Evolutionary conservation across 2,113 vertebrate species (phyloP).

Genomic region (Echinops telfairi): DNA sequence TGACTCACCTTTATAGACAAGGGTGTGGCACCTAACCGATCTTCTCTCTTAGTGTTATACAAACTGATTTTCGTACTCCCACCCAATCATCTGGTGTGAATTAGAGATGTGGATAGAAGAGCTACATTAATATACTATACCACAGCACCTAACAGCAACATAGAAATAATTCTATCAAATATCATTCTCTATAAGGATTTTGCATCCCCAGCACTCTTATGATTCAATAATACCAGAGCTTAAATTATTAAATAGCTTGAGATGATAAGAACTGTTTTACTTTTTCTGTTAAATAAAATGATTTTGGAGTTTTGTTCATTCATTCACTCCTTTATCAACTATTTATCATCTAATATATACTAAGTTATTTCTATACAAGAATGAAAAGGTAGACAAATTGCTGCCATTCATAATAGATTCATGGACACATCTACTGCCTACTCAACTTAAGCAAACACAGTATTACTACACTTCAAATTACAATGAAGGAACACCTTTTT

Average conservation of each 20-base stretch:
- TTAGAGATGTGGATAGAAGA: no score
- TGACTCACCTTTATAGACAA: no score
- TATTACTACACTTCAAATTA: neutral
- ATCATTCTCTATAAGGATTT: neutral
- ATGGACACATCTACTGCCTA: neutral
- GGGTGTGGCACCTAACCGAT: no score
- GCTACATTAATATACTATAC: no score
- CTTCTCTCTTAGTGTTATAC: no score
- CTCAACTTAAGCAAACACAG: neutral
- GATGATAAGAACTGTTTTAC: neutral
- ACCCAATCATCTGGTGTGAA: no score
- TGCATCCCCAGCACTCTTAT: neutral
- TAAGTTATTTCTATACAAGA: neutral
- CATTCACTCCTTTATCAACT: neutral
- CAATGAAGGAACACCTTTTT: constrained; percentile 49
- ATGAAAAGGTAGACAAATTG: neutral
- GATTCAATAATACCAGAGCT: neutral
- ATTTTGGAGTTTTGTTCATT: constrained; percentile 12
- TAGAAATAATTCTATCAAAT: neutral
- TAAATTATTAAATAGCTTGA: neutral
- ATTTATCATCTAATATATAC: neutral
- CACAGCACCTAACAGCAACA: neutral
- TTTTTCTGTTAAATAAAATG: constrained; percentile 44
- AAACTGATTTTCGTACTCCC: no score
- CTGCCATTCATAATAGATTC: neutral